Evolutionary conservation across 2,888 invertebrate genomes (phyloP).

Genomic region (Pristionchus arcanus): DNA sequence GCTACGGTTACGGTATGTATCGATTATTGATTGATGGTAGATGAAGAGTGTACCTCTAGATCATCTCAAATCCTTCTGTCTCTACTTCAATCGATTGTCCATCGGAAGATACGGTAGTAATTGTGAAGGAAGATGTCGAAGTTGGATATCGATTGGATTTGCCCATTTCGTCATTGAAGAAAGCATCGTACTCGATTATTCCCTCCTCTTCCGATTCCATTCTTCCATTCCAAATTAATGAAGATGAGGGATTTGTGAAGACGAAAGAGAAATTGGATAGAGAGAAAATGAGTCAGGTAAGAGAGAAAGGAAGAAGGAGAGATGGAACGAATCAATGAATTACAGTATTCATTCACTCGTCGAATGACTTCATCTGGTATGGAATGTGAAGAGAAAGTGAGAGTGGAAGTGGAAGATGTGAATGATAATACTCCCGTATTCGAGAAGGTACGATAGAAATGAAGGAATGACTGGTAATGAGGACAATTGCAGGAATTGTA

Average conservation of each 20-base stretch:
- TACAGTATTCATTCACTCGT: constrained; percentile 83
- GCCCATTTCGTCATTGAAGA: constrained; percentile 5
- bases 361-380: constrained; percentile 80
- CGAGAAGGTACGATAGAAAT: constrained; percentile 30
- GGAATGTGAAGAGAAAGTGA: constrained; percentile 40
- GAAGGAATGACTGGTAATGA: background rate
- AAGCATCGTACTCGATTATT: constrained; percentile 24
- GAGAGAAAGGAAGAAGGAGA: constrained; percentile 82
- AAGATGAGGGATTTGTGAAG: constrained; percentile 57
- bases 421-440: constrained; percentile 80
- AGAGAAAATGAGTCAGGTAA: constrained; percentile 75
- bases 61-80: constrained; percentile 21
- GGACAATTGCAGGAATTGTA: constrained; percentile 51
- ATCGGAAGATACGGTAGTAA: constrained; percentile 81
- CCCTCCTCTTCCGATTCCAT: background rate
- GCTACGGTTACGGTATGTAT: constrained; percentile 86
- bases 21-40: constrained; percentile 72
- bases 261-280: constrained; percentile 46
- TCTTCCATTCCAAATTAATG: constrained; percentile 62
- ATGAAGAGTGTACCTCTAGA: background rate
- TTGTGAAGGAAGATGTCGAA: constrained; percentile 49
- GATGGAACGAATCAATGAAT: constrained; percentile 81
- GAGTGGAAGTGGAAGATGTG: constrained; percentile 74
- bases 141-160: constrained; percentile 32
- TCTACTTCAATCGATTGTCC: constrained; percentile 25